phyloP scores from a whole-genome alignment of 2,113 vertebrate species.

The Callipepla squamata region DNA sequence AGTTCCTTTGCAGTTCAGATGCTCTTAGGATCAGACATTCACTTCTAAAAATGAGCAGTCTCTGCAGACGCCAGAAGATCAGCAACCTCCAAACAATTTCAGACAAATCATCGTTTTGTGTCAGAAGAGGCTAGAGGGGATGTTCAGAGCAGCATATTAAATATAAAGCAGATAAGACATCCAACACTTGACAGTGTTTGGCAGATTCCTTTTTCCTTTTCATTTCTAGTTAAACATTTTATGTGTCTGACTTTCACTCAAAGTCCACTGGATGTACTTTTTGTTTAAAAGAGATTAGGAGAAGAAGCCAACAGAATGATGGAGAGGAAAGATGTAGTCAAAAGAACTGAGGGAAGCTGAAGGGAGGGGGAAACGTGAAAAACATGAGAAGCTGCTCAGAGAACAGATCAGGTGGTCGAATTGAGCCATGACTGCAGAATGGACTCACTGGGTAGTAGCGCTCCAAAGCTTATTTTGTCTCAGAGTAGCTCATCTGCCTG shows the following conservation, averaged over 20 bases:
- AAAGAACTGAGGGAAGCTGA: neutral
- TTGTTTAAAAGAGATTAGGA: neutral
- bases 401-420: rapidly evolving
- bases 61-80: slow-evolving; percentile 34
- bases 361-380: neutral
- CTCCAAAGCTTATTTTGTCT: neutral
- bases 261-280: neutral
- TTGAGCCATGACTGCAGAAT: neutral
- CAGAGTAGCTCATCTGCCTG: neutral
- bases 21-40: slow-evolving; percentile 8
- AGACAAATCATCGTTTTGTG: neutral
- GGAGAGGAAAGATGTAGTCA: neutral
- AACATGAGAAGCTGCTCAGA: neutral
- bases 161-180: neutral
- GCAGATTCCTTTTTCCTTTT: neutral
- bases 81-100: slow-evolving; percentile 25
- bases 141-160: slow-evolving; percentile 48
- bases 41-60: slow-evolving; percentile 4
- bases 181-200: neutral
- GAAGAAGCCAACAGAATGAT: neutral
- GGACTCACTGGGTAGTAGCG: neutral
- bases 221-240: neutral
- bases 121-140: slow-evolving; percentile 39
- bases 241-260: neutral
- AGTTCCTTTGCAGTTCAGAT: neutral